phyloP scores from a whole-genome alignment of 2,888 invertebrate species.

The Desoria tigrina region DNA sequence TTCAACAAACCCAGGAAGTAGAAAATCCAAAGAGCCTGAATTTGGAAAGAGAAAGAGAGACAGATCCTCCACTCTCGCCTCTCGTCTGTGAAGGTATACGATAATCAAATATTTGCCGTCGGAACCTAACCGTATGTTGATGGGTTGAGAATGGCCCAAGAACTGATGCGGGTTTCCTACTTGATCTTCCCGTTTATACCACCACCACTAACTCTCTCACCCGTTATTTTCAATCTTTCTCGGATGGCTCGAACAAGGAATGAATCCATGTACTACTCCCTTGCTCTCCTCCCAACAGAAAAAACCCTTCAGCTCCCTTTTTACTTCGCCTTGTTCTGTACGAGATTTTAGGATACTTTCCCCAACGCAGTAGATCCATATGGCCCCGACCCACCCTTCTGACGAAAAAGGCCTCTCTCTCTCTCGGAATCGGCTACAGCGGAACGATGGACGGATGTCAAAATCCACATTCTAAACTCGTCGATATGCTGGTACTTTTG shows the following conservation, averaged over 20 bases:
- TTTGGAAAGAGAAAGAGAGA: not conserved
- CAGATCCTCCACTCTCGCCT: constrained; percentile 5
- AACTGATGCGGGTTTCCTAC: constrained; percentile 19
- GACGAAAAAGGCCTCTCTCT: no score
- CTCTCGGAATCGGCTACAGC: no score
- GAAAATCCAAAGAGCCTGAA: constrained; percentile 12
- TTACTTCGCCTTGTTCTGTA: no score
- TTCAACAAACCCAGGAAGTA: constrained; percentile 13
- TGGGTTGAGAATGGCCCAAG: constrained; percentile 21
- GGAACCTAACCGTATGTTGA: constrained; percentile 24
- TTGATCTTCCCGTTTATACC: constrained; percentile 17
- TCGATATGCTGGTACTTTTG: no score
- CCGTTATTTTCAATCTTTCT: not conserved
- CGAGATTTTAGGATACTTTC: no score
- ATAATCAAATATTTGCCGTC: constrained; percentile 24
- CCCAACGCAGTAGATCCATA: no score
- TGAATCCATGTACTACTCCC: no score
- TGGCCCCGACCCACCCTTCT: no score
- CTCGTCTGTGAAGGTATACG: constrained; percentile 9
- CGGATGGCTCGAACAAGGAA: no score
- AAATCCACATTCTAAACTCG: no score
- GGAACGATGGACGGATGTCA: no score
- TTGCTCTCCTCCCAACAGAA: constrained; percentile 3
- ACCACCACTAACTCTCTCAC: not conserved
- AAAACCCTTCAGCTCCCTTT: not conserved